Base-by-base conservation (phyloP, 2,113 vertebrate genomes). In the Passer domesticus region DNA sequence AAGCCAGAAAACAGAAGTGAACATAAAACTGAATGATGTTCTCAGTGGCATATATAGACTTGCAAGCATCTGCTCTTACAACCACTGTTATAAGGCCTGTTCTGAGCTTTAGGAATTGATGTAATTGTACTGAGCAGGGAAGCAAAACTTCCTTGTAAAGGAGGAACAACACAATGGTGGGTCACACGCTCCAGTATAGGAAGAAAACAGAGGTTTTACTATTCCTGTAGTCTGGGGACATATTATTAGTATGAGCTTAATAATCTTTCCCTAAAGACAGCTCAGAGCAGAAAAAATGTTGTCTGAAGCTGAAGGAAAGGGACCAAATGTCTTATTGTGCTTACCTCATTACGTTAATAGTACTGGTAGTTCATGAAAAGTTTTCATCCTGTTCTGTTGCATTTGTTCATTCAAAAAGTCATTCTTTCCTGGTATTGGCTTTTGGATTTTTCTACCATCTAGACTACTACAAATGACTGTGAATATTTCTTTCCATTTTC, bases 1-100 rank as follows among this genome's bases (percentile, higher is more conserved):
- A 93, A 90, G 96, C 90, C 85, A 93, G 97, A 95, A 97, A 97
- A 97, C 97, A 97, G 97, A 97, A 97, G 95, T 95, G 96, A 96
- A 97, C 95, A 91, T 98, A 98, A 98, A 98, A 96, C 96, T 98
- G 96, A 98, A 93, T 98, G 96, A 98, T 98, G 97, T 96, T 97
- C 97, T 98, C 94, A 97, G 96, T 98, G 94, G 92, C 94, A 91
- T 96, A 97, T 97, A 97, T 85, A 96, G 95, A 92, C 97, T 98
- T 95, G 85, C 94, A 96, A 90, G 94, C 93, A 95, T 96, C 97
- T 98, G 97, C 95, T 96, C 88, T 88, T 92, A 85, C 76, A 88
- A 80, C 80, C 70, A 49, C 60, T 85, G 77, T 89, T 75, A 78
- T 72, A 92, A 87, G 88, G 67, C 67, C 70, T 78, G 35, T 90